Percentiles rank a stretch among this genome's conserved stretches.
These are phyloP conservation scores for Vidua macroura DNA, from an alignment of 2,113 vertebrate species.

Conservation along the genomic window DNA sequence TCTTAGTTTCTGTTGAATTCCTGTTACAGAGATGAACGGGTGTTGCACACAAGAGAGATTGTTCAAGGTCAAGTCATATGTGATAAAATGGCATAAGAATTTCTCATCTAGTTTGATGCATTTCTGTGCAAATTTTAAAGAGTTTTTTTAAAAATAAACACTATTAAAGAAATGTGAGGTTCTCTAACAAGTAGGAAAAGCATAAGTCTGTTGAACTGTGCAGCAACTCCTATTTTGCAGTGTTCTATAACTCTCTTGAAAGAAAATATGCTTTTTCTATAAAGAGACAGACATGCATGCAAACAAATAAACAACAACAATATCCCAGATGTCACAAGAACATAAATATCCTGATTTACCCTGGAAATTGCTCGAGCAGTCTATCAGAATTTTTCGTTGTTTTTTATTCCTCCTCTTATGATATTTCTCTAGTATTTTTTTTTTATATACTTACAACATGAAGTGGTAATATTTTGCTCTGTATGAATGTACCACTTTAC, in stretches of 20 bases:
- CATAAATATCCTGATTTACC: background rate
- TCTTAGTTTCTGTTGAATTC: background rate
- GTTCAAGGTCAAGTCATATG: background rate
- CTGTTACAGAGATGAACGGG: background rate
- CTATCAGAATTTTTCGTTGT: background rate
- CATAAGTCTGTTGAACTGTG: background rate
- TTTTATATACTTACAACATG: background rate
- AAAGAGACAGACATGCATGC: background rate
- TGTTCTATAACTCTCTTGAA: background rate
- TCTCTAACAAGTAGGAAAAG: background rate
- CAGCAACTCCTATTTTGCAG: background rate
- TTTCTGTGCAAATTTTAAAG: background rate
- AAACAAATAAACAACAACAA: background rate
- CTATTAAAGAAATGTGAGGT: background rate
- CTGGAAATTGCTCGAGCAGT: background rate
- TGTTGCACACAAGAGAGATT: background rate
- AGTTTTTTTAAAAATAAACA: background rate
- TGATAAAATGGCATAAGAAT: background rate
- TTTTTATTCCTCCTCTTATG: background rate
- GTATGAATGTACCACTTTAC: background rate
- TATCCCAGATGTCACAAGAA: background rate
- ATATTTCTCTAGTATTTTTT: background rate
- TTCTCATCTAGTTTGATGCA: background rate
- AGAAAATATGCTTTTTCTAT: background rate
- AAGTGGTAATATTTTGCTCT: background rate